Conservation (phyloP, 2,113 vertebrate genomes). For the Redunca redunca region DNA sequence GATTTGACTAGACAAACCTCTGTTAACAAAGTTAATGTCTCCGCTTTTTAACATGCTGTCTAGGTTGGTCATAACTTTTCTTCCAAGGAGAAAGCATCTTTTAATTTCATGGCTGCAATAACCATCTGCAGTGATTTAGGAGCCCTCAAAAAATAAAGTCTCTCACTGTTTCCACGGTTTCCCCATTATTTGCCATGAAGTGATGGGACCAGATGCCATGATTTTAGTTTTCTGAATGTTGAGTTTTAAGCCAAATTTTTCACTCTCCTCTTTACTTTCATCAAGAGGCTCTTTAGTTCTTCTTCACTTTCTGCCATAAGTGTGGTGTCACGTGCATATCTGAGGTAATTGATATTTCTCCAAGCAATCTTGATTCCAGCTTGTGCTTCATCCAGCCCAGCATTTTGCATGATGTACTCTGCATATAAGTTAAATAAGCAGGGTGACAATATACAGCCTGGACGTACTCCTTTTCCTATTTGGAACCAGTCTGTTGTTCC, state of each 20-base stretch:
- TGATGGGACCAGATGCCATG: not conserved
- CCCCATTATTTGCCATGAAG: not conserved
- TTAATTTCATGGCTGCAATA: not conserved
- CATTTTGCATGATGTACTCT: not conserved
- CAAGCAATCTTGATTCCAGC: rapidly evolving
- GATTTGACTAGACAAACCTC: not conserved
- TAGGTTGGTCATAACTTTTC: not conserved
- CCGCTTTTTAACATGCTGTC: not conserved
- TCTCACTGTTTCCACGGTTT: not conserved
- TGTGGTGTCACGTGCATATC: rapidly evolving
- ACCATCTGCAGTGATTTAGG: not conserved
- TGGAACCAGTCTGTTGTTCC: not conserved
- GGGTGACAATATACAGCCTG: not conserved
- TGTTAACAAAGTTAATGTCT: not conserved
- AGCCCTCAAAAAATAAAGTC: not conserved
- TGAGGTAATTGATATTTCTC: not conserved
- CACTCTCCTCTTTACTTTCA: not conserved
- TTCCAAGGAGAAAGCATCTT: not conserved
- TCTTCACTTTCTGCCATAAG: not conserved
- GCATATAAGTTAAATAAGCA: not conserved
- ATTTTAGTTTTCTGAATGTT: not conserved
- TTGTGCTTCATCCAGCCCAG: not conserved
- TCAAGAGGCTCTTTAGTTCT: not conserved
- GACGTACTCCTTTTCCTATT: rapidly evolving
- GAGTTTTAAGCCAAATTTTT: not conserved